Conservation (phyloP, 1,140 invertebrate species). For the Propsilocerus akamusi region DNA sequence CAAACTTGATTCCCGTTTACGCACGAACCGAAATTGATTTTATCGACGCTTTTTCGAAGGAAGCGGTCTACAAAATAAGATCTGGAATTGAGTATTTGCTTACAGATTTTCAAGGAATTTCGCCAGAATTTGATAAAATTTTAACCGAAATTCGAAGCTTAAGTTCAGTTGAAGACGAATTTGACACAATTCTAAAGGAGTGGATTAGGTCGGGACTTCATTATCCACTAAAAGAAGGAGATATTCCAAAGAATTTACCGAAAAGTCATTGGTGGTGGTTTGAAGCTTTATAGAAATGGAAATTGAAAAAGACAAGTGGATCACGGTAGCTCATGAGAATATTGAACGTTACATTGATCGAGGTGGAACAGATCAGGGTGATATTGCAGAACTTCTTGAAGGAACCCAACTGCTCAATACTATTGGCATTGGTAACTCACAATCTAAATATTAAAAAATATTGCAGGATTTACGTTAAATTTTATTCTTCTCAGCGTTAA, state of each 20-base stretch:
- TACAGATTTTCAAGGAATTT: background rate
- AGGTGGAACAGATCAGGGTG: background rate
- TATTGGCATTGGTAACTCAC: conserved; percentile 1
- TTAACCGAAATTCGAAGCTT: background rate
- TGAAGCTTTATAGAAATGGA: background rate
- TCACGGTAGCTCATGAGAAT: background rate
- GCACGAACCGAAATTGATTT: conserved; percentile 1
- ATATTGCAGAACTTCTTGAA: background rate
- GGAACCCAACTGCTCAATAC: background rate
- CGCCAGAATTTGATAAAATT: background rate
- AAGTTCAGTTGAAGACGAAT: background rate
- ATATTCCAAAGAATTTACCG: background rate
- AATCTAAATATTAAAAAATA: too few species aligned
- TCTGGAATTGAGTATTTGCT: background rate
- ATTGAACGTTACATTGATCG: background rate
- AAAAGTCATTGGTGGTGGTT: background rate
- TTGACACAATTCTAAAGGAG: background rate
- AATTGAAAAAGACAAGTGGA: background rate
- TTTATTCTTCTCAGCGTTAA: too few species aligned
- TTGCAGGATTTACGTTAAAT: too few species aligned
- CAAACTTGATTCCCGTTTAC: background rate
- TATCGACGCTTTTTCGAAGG: background rate
- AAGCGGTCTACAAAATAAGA: background rate
- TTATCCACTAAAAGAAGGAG: background rate
- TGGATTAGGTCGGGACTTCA: background rate